Evolutionary conservation across 2,888 invertebrate species (phyloP).

Genomic region (Eristalis tenax): DNA sequence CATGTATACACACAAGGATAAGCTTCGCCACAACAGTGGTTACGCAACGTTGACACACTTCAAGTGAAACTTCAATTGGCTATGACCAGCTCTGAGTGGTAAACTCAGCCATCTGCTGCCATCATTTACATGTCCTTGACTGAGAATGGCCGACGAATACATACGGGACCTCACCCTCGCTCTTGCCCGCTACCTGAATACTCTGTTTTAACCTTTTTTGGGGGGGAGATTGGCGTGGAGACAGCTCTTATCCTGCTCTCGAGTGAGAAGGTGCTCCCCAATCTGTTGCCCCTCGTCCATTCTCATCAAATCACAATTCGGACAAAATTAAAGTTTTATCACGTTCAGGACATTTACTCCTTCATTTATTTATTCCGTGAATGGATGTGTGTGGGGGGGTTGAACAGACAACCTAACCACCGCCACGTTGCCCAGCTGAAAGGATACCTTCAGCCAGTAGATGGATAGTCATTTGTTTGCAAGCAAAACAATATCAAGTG

Average conservation of each 20-base stretch:
- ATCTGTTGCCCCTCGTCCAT: slow-evolving; percentile 13
- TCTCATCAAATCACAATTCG: slow-evolving; percentile 71
- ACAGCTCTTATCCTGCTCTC: slow-evolving; percentile 12
- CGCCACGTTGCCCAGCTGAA: slow-evolving; percentile 13
- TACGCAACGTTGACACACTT: neutral
- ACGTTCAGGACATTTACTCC: slow-evolving; percentile 67
- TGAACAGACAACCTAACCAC: neutral
- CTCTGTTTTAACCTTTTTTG: slow-evolving; percentile 52
- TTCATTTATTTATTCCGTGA: slow-evolving; percentile 27
- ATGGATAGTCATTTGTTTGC: slow-evolving; percentile 59
- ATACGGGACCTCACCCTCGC: neutral
- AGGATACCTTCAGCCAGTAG: slow-evolving; percentile 36
- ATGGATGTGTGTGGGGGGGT: slow-evolving; percentile 5
- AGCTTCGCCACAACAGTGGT: neutral
- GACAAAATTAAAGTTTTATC: slow-evolving; percentile 73
- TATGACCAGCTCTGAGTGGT: slow-evolving; percentile 14
- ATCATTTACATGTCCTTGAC: slow-evolving; percentile 41
- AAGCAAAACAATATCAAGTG: slow-evolving; percentile 68
- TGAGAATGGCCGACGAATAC: slow-evolving; percentile 44
- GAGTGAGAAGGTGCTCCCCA: neutral
- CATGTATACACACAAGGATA: neutral
- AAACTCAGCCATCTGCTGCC: slow-evolving; percentile 46
- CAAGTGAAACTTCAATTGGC: slow-evolving; percentile 16
- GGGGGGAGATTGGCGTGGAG: neutral
- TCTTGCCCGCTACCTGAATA: slow-evolving; percentile 12